phyloP scores from a whole-genome alignment of 2,888 invertebrate species.

The Sepiola atlantica region DNA sequence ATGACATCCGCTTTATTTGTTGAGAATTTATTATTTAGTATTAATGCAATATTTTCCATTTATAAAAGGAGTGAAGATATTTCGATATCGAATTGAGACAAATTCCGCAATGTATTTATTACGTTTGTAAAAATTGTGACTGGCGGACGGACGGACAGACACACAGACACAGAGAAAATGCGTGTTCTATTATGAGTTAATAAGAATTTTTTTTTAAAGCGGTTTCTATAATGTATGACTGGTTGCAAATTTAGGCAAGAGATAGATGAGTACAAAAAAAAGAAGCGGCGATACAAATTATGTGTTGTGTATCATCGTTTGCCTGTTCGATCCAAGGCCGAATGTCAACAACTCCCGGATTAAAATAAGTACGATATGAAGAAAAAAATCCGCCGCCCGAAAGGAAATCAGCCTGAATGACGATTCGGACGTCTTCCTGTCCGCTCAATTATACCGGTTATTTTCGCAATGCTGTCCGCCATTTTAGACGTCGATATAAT shows the following conservation, averaged over 20 bases:
- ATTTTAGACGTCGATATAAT: not conserved
- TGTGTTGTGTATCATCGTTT: not conserved
- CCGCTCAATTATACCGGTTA: not conserved
- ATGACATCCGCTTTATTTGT: no score
- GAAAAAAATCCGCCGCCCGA: not conserved
- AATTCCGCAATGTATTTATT: no score
- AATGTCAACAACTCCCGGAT: not conserved
- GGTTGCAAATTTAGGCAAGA: not conserved
- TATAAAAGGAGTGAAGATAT: no score
- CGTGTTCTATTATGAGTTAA: no score
- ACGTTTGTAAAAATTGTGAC: no score
- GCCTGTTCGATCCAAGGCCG: not conserved
- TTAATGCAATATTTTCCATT: no score
- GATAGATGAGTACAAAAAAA: not conserved
- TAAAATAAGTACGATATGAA: slow-evolving; percentile 6
- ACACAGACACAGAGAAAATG: no score
- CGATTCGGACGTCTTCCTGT: slow-evolving; percentile 6
- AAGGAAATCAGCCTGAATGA: not conserved
- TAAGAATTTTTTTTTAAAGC: no score
- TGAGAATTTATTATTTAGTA: no score
- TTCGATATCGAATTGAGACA: no score
- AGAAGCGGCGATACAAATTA: not conserved
- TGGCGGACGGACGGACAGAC: no score
- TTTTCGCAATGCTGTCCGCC: slow-evolving; percentile 32
- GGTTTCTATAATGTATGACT: not conserved